Conservation (phyloP, 2,888 invertebrate species). For the Deilephila elpenor region DNA sequence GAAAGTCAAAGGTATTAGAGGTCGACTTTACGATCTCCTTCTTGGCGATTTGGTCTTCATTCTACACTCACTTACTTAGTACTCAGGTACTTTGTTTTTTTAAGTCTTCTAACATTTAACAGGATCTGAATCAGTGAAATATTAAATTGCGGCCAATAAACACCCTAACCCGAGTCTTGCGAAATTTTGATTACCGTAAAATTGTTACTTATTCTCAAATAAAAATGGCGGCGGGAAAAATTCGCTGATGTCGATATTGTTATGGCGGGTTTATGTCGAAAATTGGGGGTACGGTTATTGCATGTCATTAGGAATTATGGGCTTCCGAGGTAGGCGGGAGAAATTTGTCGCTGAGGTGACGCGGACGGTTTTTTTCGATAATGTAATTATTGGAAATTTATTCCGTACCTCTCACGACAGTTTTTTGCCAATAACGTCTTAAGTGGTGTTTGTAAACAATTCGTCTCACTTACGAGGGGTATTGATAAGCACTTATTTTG, state of each 20-base stretch:
- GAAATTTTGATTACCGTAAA: slow-evolving; percentile 82
- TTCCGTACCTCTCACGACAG: slow-evolving; percentile 64
- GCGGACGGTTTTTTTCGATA: slow-evolving; percentile 72
- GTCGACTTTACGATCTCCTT: no score
- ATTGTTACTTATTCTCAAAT: slow-evolving; percentile 84
- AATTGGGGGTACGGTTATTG: slow-evolving; percentile 85
- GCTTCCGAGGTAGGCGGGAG: slow-evolving; percentile 74
- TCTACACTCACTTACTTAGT: neutral
- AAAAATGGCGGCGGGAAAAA: slow-evolving; percentile 69
- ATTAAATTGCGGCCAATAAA: slow-evolving; percentile 84
- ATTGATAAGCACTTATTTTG: neutral
- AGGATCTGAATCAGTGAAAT: slow-evolving; percentile 77
- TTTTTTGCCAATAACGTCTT: slow-evolving; percentile 18
- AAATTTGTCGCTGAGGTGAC: slow-evolving; percentile 73
- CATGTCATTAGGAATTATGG: slow-evolving; percentile 85
- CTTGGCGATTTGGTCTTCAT: no score
- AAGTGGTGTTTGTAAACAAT: slow-evolving; percentile 25
- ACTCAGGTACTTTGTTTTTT: neutral
- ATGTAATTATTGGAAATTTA: slow-evolving; percentile 84
- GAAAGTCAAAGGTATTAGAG: no score
- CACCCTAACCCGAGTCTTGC: slow-evolving; percentile 61
- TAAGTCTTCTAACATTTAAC: slow-evolving; percentile 39
- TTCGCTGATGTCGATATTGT: slow-evolving; percentile 85
- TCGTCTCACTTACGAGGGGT: slow-evolving; percentile 14
- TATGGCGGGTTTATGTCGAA: slow-evolving; percentile 84